Base-by-base conservation (phyloP, 2,888 invertebrate species). In the Platerodrilus igneus region DNA sequence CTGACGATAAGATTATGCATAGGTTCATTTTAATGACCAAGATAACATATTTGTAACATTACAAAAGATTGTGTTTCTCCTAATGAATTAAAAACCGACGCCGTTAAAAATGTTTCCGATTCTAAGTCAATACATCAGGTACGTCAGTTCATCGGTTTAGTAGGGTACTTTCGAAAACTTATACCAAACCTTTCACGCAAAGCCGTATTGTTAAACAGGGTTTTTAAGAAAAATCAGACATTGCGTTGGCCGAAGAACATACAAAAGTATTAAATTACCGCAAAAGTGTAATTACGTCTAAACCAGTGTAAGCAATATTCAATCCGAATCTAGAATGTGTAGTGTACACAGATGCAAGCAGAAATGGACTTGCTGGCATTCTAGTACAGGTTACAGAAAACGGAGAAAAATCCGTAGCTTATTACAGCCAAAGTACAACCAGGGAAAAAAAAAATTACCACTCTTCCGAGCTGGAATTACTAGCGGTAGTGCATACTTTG, bases 301-400 rank as follows among this genome's bases (percentile, higher is more conserved):
- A 39, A 25, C 45, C 48, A 13, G 36, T 47, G 10, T 29, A 46
- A 14, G 17, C 19, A 11, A 23, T 50, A n/a, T 50, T 40, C 34
- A 30, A 47, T 25, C 41, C 47, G 3, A 30, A 27, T 7, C 14
- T 28, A n/a, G 8, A 36, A 27, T 38, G 27, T 3, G 18, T 36
- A 3, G 35, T 47, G 4, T 49, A 47, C 21, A 49, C 47, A 1
- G 49, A 49, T 28, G 50, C 47, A 4, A 45, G 50, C 25, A n/a
- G 40, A 9, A 30, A 37, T 14, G 50, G 48, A 2, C 15, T 46
- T 4, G 46, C 34, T 3, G 44, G 46, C 8, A 46, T 46, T 18
- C 20, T 50, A 9, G 27, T 44, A 6, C 43, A 50, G 27, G 19
- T 31, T 5, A 30, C 16, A 2, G 28, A 38, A 10, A 18, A 34